Percentiles rank a stretch among this genome's conserved stretches.
Evolutionary conservation across 2,888 invertebrate genomes (phyloP).

Genomic region (Arrhopalites spinosus): DNA sequence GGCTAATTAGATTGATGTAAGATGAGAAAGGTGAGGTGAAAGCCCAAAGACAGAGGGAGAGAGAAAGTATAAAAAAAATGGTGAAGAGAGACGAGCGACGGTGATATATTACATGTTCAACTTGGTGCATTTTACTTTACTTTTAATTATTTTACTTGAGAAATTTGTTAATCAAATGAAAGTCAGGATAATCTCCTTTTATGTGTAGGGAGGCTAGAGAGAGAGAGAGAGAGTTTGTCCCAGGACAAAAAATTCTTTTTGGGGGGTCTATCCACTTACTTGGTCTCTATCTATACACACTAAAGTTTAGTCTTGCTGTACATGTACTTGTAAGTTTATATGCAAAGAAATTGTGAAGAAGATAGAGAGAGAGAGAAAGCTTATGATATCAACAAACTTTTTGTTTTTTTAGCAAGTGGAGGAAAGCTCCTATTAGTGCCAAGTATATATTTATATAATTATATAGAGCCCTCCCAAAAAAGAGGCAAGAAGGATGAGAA

Average conservation of each 20-base stretch:
- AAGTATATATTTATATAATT: background rate
- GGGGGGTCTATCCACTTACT: too few species aligned
- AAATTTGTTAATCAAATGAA: too few species aligned
- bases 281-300: too few species aligned
- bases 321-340: background rate
- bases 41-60: background rate
- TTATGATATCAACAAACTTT: background rate
- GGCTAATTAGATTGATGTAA: background rate
- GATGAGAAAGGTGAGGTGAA: background rate
- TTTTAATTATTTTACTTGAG: background rate
- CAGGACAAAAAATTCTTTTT: too few species aligned
- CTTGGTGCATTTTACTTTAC: background rate
- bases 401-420: background rate
- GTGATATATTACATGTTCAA: background rate
- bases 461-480: background rate
- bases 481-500: background rate
- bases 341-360: background rate
- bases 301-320: too few species aligned
- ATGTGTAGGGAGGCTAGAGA: too few species aligned
- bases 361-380: background rate
- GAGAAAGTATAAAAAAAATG: background rate
- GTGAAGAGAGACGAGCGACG: too few species aligned
- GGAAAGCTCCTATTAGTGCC: background rate
- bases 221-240: too few species aligned
- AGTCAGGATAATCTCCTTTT: too few species aligned